Conservation (phyloP, 2,113 vertebrate genomes). For the Oncorhynchus mykiss region DNA sequence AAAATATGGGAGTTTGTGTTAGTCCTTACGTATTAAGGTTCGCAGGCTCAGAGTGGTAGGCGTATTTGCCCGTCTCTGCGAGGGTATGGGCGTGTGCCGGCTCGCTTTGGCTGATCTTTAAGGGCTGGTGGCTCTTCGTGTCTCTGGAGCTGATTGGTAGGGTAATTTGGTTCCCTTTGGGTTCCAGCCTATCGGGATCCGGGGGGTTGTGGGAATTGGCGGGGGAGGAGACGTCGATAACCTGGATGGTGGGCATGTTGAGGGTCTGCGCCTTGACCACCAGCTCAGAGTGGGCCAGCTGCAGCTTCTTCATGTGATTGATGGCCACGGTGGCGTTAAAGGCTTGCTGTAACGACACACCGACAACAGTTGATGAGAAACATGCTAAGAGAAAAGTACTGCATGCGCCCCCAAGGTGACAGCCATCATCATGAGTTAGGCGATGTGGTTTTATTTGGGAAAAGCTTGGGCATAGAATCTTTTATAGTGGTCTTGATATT, state of each 20-base stretch:
- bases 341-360: slow-evolving; percentile 80
- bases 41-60: slow-evolving; percentile 75
- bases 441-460: too few species aligned
- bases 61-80: slow-evolving; percentile 64
- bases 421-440: too few species aligned
- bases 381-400: neutral
- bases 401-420: too few species aligned
- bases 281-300: slow-evolving; percentile 73
- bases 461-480: too few species aligned
- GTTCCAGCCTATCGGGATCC: slow-evolving; percentile 13
- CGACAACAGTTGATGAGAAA: neutral
- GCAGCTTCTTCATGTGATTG: slow-evolving; percentile 93
- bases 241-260: slow-evolving; percentile 58
- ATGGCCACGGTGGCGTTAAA: slow-evolving; percentile 88
- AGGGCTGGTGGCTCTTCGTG: slow-evolving; percentile 54
- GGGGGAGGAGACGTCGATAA: slow-evolving; percentile 56
- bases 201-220: slow-evolving; percentile 30
- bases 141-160: slow-evolving; percentile 39
- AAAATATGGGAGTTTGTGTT: neutral
- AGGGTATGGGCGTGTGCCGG: slow-evolving; percentile 49
- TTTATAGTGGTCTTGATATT: too few species aligned
- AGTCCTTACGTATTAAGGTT: slow-evolving; percentile 72
- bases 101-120: slow-evolving; percentile 58
- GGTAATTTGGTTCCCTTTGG: slow-evolving; percentile 34
- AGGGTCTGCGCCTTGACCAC: slow-evolving; percentile 24